Conservation (phyloP, 2,888 invertebrate genomes). For the Atrina japonica region DNA sequence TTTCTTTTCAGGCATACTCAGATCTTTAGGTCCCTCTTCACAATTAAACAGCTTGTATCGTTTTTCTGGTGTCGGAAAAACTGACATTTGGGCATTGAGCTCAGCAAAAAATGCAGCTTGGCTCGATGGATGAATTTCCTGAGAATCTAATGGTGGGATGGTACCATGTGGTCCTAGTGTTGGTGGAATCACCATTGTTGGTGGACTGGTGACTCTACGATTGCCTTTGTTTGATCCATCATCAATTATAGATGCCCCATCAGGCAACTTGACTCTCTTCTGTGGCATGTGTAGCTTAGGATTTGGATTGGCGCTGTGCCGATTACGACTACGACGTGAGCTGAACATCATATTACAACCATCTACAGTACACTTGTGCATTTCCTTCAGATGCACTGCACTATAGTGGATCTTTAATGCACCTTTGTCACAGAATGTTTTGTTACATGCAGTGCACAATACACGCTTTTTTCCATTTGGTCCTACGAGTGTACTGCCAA, state of each 20-base stretch:
- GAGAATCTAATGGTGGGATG: constrained; percentile 58
- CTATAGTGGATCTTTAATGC: constrained; percentile 99
- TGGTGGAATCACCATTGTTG: constrained; percentile 62
- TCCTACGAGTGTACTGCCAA: constrained; percentile 77
- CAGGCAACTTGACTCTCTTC: constrained; percentile 89
- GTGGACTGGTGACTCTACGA: constrained; percentile 53
- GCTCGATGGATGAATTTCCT: constrained; percentile 51
- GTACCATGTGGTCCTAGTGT: constrained; percentile 55
- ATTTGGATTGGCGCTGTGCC: constrained; percentile 99
- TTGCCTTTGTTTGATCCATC: constrained; percentile 53
- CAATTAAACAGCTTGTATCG: constrained; percentile 66
- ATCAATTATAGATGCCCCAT: constrained; percentile 80
- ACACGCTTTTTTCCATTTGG: constrained; percentile 91
- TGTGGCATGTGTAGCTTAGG: constrained; percentile 98
- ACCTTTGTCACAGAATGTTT: constrained; percentile 99
- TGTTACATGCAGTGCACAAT: constrained; percentile 98
- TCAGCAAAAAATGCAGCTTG: constrained; percentile 70
- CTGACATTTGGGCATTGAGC: constrained; percentile 68
- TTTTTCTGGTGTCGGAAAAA: constrained; percentile 71
- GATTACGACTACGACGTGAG: constrained; percentile 95
- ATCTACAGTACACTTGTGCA: constrained; percentile 99
- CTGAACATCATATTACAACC: constrained; percentile 99
- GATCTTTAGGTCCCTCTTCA: constrained; percentile 63
- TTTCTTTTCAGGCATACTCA: constrained; percentile 50
- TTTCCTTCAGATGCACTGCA: constrained; percentile 98